Base-by-base conservation (phyloP, 2,888 invertebrate species). In the Drepana falcataria region DNA sequence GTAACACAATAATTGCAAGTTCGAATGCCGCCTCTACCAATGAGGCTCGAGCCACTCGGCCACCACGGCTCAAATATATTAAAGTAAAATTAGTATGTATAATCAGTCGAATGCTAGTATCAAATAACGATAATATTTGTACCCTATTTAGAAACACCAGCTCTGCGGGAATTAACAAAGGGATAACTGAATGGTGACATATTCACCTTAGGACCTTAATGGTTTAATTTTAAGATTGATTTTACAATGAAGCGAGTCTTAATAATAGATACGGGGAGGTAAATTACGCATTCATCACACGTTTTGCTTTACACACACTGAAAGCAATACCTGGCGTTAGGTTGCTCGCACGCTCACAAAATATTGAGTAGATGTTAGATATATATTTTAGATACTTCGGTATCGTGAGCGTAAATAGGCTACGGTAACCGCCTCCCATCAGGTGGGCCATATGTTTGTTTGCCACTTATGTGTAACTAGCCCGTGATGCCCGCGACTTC, bases 221-320 rank as follows among this genome's bases (percentile, higher is more conserved):
- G 40, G 6, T 0, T 2, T 41, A 1, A 34, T 21, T 7, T 35
- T 40, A 51, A 40, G 21, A 9, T 2, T 34, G 33, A n/a, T 0
- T 40, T 51, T 51, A 33, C 21, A 34, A 3, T 51, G 21, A 40
- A 33, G 7, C 21, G 4, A 21, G 6, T 40, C 6, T 1, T 6
- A 37, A 37, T 34, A 34, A 51, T 3, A 9, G 7, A 2, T 40
- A 21, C 6, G 7, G 7, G 51, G 34, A 9, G 34, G 7, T 21
- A 33, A 51, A 51, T 51, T 51, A 51, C 33, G 6, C 7, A 51
- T 51, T 51, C 51, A 51, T 51, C 51, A 34, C 49, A 49, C 37
- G 49, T 21, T 49, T 49, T 49, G 6, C 41, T 33, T 33, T 51
- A 51, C 49, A 40, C 40, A 51, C 41, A 33, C n/a, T 34, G 34